phyloP scores from a whole-genome alignment of 2,888 invertebrate genomes.

The Microctonus aethiopoides region DNA sequence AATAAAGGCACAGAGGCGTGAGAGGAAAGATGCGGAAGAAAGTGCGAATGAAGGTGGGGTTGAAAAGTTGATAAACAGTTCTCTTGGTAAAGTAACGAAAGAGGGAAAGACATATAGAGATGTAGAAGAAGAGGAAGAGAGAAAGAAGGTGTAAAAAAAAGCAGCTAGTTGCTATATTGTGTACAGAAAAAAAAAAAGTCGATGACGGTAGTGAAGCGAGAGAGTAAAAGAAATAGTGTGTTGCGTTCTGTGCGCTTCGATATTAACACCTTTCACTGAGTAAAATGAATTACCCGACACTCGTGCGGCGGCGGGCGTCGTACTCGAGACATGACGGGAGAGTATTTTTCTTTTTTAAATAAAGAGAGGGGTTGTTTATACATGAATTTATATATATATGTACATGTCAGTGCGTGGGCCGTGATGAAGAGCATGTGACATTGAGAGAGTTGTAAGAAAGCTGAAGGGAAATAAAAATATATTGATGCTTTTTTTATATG shows the following conservation, averaged over 20 bases:
- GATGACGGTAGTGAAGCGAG: neutral
- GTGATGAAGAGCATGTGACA: slow-evolving; percentile 7
- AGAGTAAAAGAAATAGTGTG: slow-evolving; percentile 17
- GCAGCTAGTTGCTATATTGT: neutral
- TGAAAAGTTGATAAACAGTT: slow-evolving; percentile 40
- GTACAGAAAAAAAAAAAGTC: neutral
- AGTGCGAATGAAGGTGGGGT: too few species aligned
- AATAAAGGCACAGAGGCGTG: slow-evolving; percentile 10
- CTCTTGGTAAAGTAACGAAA: slow-evolving; percentile 10
- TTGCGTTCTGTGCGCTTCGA: slow-evolving; percentile 32
- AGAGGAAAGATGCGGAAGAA: slow-evolving; percentile 11
- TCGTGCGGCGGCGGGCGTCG: slow-evolving; percentile 23
- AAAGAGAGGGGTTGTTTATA: neutral
- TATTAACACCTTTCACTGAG: slow-evolving; percentile 43
- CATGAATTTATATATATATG: neutral
- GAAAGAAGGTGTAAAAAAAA: neutral
- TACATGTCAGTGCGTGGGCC: too few species aligned
- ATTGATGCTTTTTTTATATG: neutral
- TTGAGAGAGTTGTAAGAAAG: neutral
- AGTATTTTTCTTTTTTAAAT: slow-evolving; percentile 3
- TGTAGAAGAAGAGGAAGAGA: too few species aligned
- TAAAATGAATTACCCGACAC: slow-evolving; percentile 42
- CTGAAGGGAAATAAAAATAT: too few species aligned
- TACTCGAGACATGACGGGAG: neutral
- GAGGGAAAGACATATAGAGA: too few species aligned